Evolutionary conservation across 2,113 vertebrate species (phyloP).

Genomic region (Chaetorhynchus papuensis): DNA sequence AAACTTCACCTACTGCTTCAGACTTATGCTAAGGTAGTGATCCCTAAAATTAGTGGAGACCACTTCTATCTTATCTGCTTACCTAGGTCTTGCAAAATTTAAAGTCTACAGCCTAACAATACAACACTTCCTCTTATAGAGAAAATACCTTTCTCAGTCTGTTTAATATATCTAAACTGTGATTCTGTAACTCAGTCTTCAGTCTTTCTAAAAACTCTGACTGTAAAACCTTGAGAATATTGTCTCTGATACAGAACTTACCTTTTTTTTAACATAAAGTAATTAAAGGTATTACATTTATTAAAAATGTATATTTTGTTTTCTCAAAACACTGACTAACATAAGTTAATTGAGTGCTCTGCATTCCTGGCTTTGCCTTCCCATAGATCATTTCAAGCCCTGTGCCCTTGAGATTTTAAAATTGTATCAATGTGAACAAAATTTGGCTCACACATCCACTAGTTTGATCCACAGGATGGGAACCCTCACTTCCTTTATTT

Average conservation of each 20-base stretch:
- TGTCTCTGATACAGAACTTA: background rate
- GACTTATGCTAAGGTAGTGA: background rate
- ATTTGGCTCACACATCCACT: background rate
- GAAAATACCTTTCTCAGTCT: background rate
- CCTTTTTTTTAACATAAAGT: background rate
- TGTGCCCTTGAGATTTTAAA: background rate
- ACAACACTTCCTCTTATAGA: background rate
- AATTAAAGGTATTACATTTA: background rate
- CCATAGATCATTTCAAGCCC: background rate
- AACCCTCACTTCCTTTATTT: background rate
- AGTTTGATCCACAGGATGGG: background rate
- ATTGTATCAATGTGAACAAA: background rate
- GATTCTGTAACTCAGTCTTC: background rate
- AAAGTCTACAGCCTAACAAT: background rate
- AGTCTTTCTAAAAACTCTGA: background rate
- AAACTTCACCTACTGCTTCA: background rate
- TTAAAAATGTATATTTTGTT: background rate
- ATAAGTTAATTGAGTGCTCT: background rate
- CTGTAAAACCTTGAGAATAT: background rate
- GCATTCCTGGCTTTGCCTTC: background rate
- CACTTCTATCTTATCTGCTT: background rate
- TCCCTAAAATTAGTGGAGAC: background rate
- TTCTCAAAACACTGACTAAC: background rate
- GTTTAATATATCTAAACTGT: background rate
- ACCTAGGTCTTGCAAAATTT: background rate